Base-by-base conservation (phyloP, 2,797 vertebrate genomes). In the Myotis planiceps region DNA sequence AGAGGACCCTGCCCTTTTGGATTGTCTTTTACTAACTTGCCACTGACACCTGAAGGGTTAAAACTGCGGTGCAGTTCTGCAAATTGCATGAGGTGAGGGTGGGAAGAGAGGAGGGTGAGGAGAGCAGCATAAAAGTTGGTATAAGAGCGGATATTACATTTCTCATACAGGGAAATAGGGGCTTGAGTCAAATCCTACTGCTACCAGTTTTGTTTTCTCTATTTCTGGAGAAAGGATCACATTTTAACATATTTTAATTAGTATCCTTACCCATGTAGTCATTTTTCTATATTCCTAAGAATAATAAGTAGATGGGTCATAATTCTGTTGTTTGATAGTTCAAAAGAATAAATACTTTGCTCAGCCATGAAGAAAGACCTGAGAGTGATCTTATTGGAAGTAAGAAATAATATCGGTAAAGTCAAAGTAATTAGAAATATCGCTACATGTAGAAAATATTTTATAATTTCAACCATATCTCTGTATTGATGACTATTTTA, bases 241-340 rank as follows among this genome's bases (percentile, higher is more conserved):
- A 65, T 83, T 93, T 85, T 45, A 85, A 51, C 4, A 8, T 76
- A 49, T 37, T 92, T 90, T 82, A 78, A 86, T 82, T 63, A 65
- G 39, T 83, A 9, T 83, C 25, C 0, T 92, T 47, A 47, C 74
- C 42, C 13, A 75, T 39, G 34, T 45, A 37, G 32, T 92, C 27
- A 29, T 94, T 90, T 94, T 82, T 63, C 13, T 39, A 42, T 65
- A 47, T 69, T 88, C 9, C 66, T 76, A 8, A 55, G 37, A 90
- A 66, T 83, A 96, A 55, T 78, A 0, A 68, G 8, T 65, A 85
- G 47, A 71, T 63, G 5, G 75, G 13, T 80, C 21, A 85, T 27
- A 81, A 74, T 49, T 93, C 27, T 65, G 21, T 12, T 68, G 6
- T 49, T 91, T 79, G 27, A 6, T 65, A 58, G 94, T 69, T 88